Evolutionary conservation across 2,888 invertebrate genomes (phyloP), one percentile per base, ranked within the genome.

Genomic region (Calliphora vomitoria): DNA sequence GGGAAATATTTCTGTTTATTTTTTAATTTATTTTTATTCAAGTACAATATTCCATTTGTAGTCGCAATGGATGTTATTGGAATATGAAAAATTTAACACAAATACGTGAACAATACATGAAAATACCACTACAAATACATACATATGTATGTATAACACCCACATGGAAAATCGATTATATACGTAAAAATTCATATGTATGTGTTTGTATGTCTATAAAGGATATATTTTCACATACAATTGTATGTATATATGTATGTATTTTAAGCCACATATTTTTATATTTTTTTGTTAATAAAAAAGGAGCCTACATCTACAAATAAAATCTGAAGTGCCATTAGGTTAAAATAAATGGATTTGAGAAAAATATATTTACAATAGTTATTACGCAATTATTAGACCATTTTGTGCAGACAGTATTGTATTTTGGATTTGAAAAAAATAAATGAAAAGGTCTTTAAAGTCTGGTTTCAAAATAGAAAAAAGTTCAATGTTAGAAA

Each of bases 271-370:
- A 11, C 11, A 1, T 13, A 4, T 44, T 44, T 13, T 13, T 20
- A 15, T 55, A 10, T 55, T 20, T 13, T 66, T 20, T 66, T 20
- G 11, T 66, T 64, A 64, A 18, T 41, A 64, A 64, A 64, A 66
- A n/a, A n/a, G n/a, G 8, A 18, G 18, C 18, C 18, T 66, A 41
- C 6, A 25, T 44, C 47, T 68, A 15, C 11, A 47, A 44, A 68
- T 47, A n/a, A 68, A 68, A 25, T 44, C 31, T 47, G 68, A 15
- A 68, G 47, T 68, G 15, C 68, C 47, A 44, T 47, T 64, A 64
- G 38, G 25, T 66, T 68, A 71, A 35, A 53, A 71, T 53, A 71
- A 71, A 71, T 71, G 53, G 53, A 53, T 53, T 71, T 71, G 35
- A 53, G 47, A 31, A 53, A 18, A 53, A 71, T 20, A 8, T 35